Base-by-base conservation (phyloP, 2,888 invertebrate species). In the Lomographa bimaculata region DNA sequence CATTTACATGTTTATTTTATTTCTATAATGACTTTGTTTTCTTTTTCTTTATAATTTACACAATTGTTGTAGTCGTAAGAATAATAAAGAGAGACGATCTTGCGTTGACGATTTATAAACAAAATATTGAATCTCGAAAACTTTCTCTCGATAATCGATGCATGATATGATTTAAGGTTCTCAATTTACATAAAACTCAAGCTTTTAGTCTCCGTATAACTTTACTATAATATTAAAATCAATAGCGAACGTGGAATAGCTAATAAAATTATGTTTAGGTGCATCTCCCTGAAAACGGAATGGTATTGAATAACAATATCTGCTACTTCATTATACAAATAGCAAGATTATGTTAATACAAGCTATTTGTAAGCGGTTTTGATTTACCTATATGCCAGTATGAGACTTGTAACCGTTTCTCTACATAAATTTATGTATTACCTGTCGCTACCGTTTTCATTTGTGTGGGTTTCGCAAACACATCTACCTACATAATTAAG, bases 311-410 rank as follows among this genome's bases (percentile, higher is more conserved):
- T 77, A 80, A 70, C 73, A 70, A 75, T 74, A 67, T 74, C 67
- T 59, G 75, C 79, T 72, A 73, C 71, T 75, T 82, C 67, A 79
- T 85, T 87, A 86, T 87, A 78, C 82, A 86, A 85, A 87, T 84
- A 56, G 81, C 69, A 47, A 67, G 77, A 87, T 87, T 87, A 89
- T 89, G 86, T 70, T 74, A 89, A 89, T 87, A 56, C 39, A 41
- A 63, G 69, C 75, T 75, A 78, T 82, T 79, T 80, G 72, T 79
- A 83, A 83, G 79, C 80, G 56, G 74, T 72, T 83, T 80, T 84
- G 84, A 82, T 82, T 82, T 83, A 84, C 77, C 69, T 74, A 74
- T 68, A 62, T 67, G 69, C 64, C 66, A 59, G 68, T 70, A 61
- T 71, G 71, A 18, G 57, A 63, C 65, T 70, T 74, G 75, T 76